Base-by-base conservation (phyloP, 2,888 invertebrate species). In the Sinotaia quadrata region DNA sequence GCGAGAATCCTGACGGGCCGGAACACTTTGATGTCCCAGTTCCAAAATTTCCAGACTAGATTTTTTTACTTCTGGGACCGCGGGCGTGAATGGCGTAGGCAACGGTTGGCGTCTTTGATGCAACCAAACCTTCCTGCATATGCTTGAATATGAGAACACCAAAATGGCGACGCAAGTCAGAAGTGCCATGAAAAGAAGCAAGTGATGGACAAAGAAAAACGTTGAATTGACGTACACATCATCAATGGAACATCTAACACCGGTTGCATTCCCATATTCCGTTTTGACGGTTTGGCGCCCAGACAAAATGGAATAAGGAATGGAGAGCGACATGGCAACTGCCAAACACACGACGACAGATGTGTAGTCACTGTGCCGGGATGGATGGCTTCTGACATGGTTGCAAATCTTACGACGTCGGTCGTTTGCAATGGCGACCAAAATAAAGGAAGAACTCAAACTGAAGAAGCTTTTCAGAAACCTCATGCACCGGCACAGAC, bases 381-480 rank as follows among this genome's bases (percentile, higher is more conserved):
- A 24, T 4, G 51, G 36, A 33, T 76, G 74, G 31, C 58, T 68
- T 4, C 74, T 75, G 56, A 81, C 74, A 5, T 81, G 81, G 21
- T 63, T 72, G 57, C 81, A 83, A 36, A 83, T 78, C 54, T 78
- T 72, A n/a, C 78, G 51, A 68, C 79, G 79, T 27, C 83, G 58
- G 57, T 81, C 81, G 8, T 75, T 75, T 4, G 81, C 79, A 60
- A 83, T 80, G 1, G 80, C 75, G 4, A 79, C 75, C 31, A 83
- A 73, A 24, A 80, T 76, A 54, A 83, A 75, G 3, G 80, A 81
- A 4, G 83, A 81, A 29, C 74, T 76, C 21, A 81, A 75, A 5
- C 78, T 78, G 12, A 76, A 68, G 47, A 81, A 77, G n/a, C 79
- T 78, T 49, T 79, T 78, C 15, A 75, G 58, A 51, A 73, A 78